phyloP scores from a whole-genome alignment of 2,888 invertebrate genomes.

The Minunthozetes semirufus region DNA sequence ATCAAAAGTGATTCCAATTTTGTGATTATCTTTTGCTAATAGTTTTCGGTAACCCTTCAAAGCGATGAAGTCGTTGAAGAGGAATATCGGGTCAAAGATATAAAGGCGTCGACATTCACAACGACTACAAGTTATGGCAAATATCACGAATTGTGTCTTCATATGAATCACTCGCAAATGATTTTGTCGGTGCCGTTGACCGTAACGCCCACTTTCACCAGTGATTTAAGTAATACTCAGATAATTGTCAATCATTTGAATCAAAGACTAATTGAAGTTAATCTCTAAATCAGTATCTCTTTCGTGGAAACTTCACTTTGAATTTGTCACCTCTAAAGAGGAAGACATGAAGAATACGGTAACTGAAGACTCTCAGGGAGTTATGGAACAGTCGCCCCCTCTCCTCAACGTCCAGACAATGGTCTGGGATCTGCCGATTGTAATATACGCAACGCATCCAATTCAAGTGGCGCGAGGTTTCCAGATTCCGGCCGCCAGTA shows the following conservation, averaged over 20 bases:
- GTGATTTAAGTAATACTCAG: slow-evolving; percentile 62
- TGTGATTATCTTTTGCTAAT: slow-evolving; percentile 39
- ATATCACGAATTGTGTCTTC: slow-evolving; percentile 86
- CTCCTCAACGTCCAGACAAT: slow-evolving; percentile 90
- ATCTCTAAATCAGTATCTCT: slow-evolving; percentile 60
- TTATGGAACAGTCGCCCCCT: slow-evolving; percentile 73
- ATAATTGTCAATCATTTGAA: background rate
- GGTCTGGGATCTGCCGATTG: slow-evolving; percentile 95
- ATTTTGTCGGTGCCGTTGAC: slow-evolving; percentile 89
- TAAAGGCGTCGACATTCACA: slow-evolving; percentile 44
- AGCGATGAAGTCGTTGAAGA: slow-evolving; percentile 69
- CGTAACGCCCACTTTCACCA: slow-evolving; percentile 90
- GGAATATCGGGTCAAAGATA: slow-evolving; percentile 49
- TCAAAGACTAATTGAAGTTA: background rate
- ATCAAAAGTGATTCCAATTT: background rate
- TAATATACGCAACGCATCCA: slow-evolving; percentile 84
- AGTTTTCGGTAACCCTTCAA: slow-evolving; percentile 85
- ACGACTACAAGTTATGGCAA: slow-evolving; percentile 61
- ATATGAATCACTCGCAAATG: slow-evolving; percentile 71
- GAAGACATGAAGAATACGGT: slow-evolving; percentile 33
- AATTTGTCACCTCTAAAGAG: slow-evolving; percentile 76
- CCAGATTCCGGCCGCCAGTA: slow-evolving; percentile 36
- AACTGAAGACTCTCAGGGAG: slow-evolving; percentile 48
- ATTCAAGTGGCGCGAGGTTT: slow-evolving; percentile 43
- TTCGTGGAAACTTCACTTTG: slow-evolving; percentile 92